Evolutionary conservation across 2,113 vertebrate species (phyloP), one percentile per base, ranked within the genome.

Genomic region (Vulpes lagopus): DNA sequence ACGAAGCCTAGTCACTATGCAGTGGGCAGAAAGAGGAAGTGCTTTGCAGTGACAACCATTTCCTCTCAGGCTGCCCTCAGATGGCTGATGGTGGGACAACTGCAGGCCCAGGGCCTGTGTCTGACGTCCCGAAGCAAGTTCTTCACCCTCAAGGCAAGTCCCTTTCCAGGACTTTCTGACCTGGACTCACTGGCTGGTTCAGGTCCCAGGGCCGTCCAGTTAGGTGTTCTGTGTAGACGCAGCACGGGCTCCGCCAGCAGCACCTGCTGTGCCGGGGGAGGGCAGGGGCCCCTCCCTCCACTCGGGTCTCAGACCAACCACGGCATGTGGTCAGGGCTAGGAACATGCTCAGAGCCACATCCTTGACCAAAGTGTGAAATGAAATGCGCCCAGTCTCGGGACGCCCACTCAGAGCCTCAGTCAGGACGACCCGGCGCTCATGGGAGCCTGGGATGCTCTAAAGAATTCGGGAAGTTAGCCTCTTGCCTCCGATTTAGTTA

Each of bases 391-490:
- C 0, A 1, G 14, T 60, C 73, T 43, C 5, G 2, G 38, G 87
- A 55, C 32, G 7, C 67, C 73, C 62, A 43, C 80, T 59, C 69
- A 0, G 1, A 9, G 67, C 25, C 51, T 49, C 80, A 15, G 20
- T 11, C 35, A 2, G 60, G 38, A 27, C 15, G 1, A 14, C 30
- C 0, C 16, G 25, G 51, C 71, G 69, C 71, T 80, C n/a, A 1
- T n/a, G 12, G 32, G 80, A 2, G 9, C 49, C 20, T 1, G 0
- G 2, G 49, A 35, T 0, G 12, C 38, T 35, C 0, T 8, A 1
- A 4, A 74, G n/a, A 32, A 71, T 57, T 49, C 12, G 27, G 55
- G 51, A n/a, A 74, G 74, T 30, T 23, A 20, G 62, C 51, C 80
- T 83, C 16, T 83, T 11, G 0, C 60, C 79, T 55, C 71, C 53